phyloP scores from a whole-genome alignment of 30 jellyfish, hydroid and myxozoan species.

The Nemopilema nomurai region DNA sequence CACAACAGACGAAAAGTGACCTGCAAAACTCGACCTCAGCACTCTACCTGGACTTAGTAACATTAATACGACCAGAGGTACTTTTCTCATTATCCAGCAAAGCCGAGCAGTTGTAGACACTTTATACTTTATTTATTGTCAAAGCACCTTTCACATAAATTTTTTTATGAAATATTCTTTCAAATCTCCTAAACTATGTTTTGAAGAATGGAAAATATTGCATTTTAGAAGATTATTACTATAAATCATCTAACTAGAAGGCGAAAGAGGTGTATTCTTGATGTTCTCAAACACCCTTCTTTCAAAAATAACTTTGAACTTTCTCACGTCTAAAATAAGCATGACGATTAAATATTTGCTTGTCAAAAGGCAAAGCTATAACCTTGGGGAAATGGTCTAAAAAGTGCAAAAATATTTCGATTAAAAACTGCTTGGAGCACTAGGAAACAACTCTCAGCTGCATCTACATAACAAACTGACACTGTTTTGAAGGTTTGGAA shows the following conservation, averaged over 20 bases:
- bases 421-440: too few species aligned
- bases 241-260: background rate
- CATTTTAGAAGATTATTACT: too few species aligned
- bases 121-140: background rate
- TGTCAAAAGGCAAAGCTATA: background rate
- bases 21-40: background rate
- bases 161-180: too few species aligned
- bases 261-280: background rate
- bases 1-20: background rate
- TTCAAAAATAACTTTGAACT: background rate
- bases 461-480: too few species aligned
- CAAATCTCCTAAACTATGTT: too few species aligned
- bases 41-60: constrained; percentile 1
- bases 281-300: background rate
- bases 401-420: background rate
- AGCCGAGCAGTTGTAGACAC: background rate
- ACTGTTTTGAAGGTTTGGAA: too few species aligned
- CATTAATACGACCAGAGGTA: constrained; percentile 21
- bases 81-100: background rate
- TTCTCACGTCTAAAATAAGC: background rate
- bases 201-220: too few species aligned
- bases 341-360: background rate
- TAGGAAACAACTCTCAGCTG: too few species aligned
- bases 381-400: too few species aligned
- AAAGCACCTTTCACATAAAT: too few species aligned